Conservation (phyloP, 23 tunicate genomes). For the Ciona savignyi region DNA sequence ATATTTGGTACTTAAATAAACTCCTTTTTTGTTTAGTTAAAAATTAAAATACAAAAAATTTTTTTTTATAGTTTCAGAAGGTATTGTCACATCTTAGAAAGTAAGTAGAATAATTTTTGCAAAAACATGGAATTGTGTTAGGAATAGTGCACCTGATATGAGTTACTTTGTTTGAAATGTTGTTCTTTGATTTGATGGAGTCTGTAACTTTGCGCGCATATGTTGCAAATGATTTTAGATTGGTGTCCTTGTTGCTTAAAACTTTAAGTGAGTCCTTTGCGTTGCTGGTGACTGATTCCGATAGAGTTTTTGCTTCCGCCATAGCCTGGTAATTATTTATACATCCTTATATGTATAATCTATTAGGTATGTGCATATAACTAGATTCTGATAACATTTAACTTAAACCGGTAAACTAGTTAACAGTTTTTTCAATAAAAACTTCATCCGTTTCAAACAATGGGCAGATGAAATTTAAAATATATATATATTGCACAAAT, state of each 20-base stretch:
- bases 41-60: not conserved
- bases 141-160: constrained; percentile 42
- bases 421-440: not conserved
- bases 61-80: not conserved
- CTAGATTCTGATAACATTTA: not conserved
- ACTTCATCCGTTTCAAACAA: too few species aligned
- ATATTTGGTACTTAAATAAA: too few species aligned
- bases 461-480: too few species aligned
- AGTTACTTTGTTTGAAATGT: constrained; percentile 43
- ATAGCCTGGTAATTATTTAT: constrained; percentile 14
- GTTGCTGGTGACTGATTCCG: constrained; percentile 24
- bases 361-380: not conserved
- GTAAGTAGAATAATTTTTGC: not conserved
- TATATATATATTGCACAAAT: too few species aligned
- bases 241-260: constrained; percentile 60
- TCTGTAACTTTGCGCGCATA: constrained; percentile 73
- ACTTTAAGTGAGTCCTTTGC: constrained; percentile 45
- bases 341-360: too few species aligned
- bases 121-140: not conserved
- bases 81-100: too few species aligned
- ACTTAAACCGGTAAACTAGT: not conserved
- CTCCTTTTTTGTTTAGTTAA: too few species aligned
- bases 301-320: constrained; percentile 33
- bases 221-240: constrained; percentile 77
- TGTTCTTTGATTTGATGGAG: constrained; percentile 35